phyloP scores from a whole-genome alignment of 2,888 invertebrate species.

The Xestia ashworthii region DNA sequence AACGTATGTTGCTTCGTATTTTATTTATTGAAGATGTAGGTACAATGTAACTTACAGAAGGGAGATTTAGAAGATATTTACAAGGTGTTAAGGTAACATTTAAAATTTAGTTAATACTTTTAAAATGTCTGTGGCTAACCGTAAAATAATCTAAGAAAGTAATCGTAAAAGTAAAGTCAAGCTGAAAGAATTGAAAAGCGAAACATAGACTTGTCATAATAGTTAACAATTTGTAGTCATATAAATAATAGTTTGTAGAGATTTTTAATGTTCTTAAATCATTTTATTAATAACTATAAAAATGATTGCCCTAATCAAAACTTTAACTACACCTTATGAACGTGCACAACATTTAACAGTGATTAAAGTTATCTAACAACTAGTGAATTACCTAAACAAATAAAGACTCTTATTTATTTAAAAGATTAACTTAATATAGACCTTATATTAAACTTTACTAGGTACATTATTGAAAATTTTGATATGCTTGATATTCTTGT shows the following conservation, averaged over 20 bases:
- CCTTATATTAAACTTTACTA: constrained; percentile 76
- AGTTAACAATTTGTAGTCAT: constrained; percentile 54
- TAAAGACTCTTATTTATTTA: constrained; percentile 76
- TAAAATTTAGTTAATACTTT: constrained; percentile 83
- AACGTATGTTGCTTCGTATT: constrained; percentile 72
- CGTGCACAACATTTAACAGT: constrained; percentile 91
- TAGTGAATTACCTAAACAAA: constrained; percentile 84
- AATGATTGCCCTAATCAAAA: constrained; percentile 87
- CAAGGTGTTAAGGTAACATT: constrained; percentile 84
- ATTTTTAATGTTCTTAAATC: constrained; percentile 60
- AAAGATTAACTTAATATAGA: constrained; percentile 78
- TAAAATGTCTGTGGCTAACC: constrained; percentile 70
- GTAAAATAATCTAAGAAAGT: constrained; percentile 53
- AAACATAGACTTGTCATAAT: constrained; percentile 48
- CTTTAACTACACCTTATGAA: constrained; percentile 83
- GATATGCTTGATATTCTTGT: constrained; percentile 90
- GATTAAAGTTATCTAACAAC: constrained; percentile 87
- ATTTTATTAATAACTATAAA: constrained; percentile 76
- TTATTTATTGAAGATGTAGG: constrained; percentile 88
- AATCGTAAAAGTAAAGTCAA: constrained; percentile 37
- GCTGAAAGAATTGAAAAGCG: constrained; percentile 49
- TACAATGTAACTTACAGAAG: constrained; percentile 88
- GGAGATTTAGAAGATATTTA: constrained; percentile 88
- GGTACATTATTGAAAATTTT: constrained; percentile 74
- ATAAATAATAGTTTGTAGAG: constrained; percentile 58